A percentile compares a stretch with the other conserved stretches of the same genome.
phyloP scores from a whole-genome alignment of 2,888 invertebrate species.

The Oxyteleia sp. region DNA sequence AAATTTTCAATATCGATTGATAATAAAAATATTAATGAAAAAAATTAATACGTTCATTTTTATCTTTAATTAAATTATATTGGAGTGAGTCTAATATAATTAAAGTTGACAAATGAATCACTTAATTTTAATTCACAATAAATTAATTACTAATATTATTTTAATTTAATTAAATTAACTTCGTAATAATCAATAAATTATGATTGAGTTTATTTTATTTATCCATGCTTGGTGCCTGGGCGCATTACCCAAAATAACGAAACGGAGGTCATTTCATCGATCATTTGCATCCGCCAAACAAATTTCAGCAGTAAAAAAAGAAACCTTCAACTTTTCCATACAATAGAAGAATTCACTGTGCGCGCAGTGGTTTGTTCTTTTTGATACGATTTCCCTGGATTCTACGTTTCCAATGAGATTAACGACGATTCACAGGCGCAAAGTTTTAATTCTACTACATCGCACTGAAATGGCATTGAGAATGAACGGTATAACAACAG shows the following conservation, averaged over 20 bases:
- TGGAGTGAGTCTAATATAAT: too few species aligned
- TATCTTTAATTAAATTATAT: too few species aligned
- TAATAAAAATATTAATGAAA: too few species aligned
- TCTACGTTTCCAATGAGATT: conserved; percentile 44
- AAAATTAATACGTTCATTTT: too few species aligned
- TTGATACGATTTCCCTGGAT: conserved; percentile 47
- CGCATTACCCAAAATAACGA: not conserved
- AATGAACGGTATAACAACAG: conserved; percentile 17
- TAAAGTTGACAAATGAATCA: too few species aligned
- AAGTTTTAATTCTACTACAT: conserved; percentile 41
- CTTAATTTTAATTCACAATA: too few species aligned
- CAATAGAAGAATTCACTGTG: conserved; percentile 34
- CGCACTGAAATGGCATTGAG: conserved; percentile 37
- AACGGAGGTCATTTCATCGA: not conserved
- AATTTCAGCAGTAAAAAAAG: conserved; percentile 22
- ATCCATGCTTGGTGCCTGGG: not conserved
- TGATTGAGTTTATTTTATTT: conserved; percentile 6
- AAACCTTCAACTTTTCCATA: conserved; percentile 1
- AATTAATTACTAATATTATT: too few species aligned
- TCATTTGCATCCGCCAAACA: not conserved
- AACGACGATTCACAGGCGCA: conserved; percentile 30
- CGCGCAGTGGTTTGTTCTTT: conserved; percentile 37
- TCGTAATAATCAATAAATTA: not conserved
- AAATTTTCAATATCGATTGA: too few species aligned
- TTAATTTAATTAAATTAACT: too few species aligned